Percentiles rank a stretch among this genome's conserved stretches.
These are phyloP conservation scores for Alligator mississippiensis DNA, from an alignment of 2,113 vertebrate genomes.

Conservation along the genomic window DNA sequence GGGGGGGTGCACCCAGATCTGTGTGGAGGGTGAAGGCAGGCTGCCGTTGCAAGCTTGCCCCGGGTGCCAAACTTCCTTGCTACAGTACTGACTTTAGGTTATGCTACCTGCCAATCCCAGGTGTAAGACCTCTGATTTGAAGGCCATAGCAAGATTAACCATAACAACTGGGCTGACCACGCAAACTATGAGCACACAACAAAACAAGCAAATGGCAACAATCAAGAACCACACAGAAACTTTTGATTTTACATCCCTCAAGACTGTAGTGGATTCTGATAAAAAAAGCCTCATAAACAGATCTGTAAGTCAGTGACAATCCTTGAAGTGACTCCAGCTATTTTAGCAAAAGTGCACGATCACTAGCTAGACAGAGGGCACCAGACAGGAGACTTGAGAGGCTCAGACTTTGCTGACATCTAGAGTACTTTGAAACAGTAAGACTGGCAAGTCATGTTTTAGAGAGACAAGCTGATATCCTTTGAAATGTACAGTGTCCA, in stretches of 20 bases:
- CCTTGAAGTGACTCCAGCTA: neutral
- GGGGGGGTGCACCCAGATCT: no score
- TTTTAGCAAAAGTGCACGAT: conserved; percentile 1
- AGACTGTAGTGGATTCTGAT: neutral
- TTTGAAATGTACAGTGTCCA: neutral
- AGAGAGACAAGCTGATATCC: neutral
- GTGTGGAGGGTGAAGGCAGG: no score
- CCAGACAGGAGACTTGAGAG: neutral
- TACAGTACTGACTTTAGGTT: neutral
- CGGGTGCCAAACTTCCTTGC: no score
- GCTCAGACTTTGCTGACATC: neutral
- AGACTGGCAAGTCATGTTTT: neutral
- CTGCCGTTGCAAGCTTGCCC: no score
- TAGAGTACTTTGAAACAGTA: neutral
- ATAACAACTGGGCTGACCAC: neutral
- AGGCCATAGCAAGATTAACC: neutral
- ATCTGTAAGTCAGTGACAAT: neutral
- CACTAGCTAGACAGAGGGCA: neutral
- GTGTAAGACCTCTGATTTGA: neutral
- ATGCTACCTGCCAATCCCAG: neutral
- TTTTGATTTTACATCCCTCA: neutral
- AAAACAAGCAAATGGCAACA: neutral
- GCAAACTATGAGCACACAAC: neutral
- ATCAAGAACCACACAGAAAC: neutral
- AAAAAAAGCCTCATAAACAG: neutral